A percentile compares a stretch with the other conserved stretches of the same genome.
Evolutionary conservation across 2,797 vertebrate species (phyloP).

Genomic region (Halcyon badia): DNA sequence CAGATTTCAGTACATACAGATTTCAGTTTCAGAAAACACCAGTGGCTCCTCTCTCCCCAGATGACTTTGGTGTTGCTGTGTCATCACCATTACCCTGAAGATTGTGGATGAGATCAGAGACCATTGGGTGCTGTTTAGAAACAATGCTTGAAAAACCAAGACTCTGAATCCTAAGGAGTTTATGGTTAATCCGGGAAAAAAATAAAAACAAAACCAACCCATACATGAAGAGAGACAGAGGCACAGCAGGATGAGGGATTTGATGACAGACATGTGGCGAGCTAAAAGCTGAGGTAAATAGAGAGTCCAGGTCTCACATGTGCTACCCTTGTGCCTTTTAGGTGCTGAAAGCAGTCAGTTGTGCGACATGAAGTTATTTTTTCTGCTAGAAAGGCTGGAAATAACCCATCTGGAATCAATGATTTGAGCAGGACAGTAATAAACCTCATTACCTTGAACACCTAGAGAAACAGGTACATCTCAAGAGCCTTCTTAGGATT

Average conservation of each 20-base stretch:
- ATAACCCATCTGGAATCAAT: not conserved
- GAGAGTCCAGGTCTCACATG: not conserved
- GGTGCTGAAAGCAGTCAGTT: not conserved
- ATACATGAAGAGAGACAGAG: not conserved
- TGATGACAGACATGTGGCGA: not conserved
- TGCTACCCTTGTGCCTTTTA: not conserved
- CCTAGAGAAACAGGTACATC: not conserved
- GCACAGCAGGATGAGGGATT: not conserved
- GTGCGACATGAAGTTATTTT: not conserved
- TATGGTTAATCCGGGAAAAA: not conserved
- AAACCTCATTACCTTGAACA: not conserved
- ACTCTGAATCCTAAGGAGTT: not conserved
- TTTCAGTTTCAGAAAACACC: not conserved
- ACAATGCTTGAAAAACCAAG: not conserved
- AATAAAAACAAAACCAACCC: not conserved
- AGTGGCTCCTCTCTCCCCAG: not conserved
- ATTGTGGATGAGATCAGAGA: not conserved
- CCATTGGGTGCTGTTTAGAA: rapidly evolving
- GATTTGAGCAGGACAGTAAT: not conserved
- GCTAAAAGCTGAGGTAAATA: not conserved
- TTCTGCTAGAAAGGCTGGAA: not conserved
- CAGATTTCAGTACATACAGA: not conserved
- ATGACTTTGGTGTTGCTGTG: not conserved
- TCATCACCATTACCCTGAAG: not conserved
- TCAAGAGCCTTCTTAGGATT: not conserved